Base-by-base conservation (phyloP, 2,113 vertebrate genomes). In the Maccullochella peelii region DNA sequence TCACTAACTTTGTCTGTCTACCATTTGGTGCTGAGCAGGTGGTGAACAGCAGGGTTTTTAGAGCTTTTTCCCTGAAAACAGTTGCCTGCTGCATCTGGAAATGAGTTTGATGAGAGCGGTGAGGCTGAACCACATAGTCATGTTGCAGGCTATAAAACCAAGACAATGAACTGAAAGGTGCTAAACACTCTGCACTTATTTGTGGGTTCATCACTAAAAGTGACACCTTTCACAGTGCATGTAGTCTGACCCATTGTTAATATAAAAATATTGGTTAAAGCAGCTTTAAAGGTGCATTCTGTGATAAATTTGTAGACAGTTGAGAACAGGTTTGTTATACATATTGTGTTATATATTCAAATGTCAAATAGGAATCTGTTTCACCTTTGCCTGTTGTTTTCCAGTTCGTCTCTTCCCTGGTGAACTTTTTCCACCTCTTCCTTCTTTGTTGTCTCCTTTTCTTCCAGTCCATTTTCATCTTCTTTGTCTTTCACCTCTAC, bases 331-430 rank as follows among this genome's bases (percentile, higher is more conserved):
- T 33, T 15, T 33, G 18, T 8, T 27, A 11, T 7, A 25, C 44
- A 18, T 27, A 25, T 33, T n/a, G 52, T 57, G 27, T 70, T 10
- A 0, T 20, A 38, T 7, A 42, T 20, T 77, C 5, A 38, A 55
- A 59, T 50, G 18, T 80, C 4, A 82, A 79, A 70, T 18, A 20
- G 2, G 21, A 69, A 38, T 62, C 1, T 50, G 23, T 54, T 58
- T 90, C 63, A 84, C 92, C 89, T 93, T 69, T 79, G 55, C 42
- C 58, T 59, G 0, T 91, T 67, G 6, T 70, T 63, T 66, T 89
- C 76, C 57, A 15, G 70, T 30, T 77, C 59, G 0, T 86, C 73
- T 84, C n/a, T 23, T 73, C n/a, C 33, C 33, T 67, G 38, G 1
- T 67, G 61, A 65, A 74, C 63, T 55, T 85, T 18, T n/a, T 75